These are phyloP conservation scores for Pelochelys cantorii DNA, from an alignment of 2,797 vertebrate species.

Conservation along the genomic window DNA sequence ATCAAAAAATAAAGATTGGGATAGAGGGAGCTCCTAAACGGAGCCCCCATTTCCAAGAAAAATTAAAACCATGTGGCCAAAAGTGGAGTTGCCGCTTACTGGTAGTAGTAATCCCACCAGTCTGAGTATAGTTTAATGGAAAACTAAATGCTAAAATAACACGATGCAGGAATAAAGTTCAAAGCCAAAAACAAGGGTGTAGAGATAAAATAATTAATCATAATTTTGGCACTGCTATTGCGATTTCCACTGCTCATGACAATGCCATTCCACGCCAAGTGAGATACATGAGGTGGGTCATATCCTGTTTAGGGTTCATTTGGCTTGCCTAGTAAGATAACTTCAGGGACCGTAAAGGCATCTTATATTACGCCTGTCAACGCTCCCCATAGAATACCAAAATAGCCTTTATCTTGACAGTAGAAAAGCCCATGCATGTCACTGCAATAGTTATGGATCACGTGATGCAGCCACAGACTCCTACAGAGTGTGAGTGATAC, in stretches of 20 bases:
- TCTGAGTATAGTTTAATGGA: constrained; percentile 8
- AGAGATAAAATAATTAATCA: constrained; percentile 3
- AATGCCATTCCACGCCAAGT: not conserved
- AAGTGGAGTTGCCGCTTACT: not conserved
- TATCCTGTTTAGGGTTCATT: not conserved
- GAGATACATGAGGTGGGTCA: not conserved
- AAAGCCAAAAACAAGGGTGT: constrained; percentile 17
- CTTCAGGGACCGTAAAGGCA: constrained; percentile 25
- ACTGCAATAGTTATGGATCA: not conserved
- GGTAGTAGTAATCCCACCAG: not conserved
- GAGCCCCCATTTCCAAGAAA: not conserved
- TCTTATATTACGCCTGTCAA: not conserved
- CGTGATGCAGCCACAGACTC: too few relatives aligned
- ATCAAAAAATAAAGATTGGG: not conserved
- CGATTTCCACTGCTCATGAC: not conserved
- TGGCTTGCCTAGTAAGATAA: not conserved
- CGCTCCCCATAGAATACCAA: not conserved
- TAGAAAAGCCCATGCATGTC: not conserved
- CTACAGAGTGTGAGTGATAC: not conserved
- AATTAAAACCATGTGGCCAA: not conserved
- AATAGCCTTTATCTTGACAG: not conserved
- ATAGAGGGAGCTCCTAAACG: not conserved
- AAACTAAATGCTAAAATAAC: constrained; percentile 25
- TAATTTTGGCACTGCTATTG: not conserved
- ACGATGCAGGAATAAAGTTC: not conserved